Base-by-base conservation (phyloP, 2,113 vertebrate genomes). In the Actenoides lindsayi region DNA sequence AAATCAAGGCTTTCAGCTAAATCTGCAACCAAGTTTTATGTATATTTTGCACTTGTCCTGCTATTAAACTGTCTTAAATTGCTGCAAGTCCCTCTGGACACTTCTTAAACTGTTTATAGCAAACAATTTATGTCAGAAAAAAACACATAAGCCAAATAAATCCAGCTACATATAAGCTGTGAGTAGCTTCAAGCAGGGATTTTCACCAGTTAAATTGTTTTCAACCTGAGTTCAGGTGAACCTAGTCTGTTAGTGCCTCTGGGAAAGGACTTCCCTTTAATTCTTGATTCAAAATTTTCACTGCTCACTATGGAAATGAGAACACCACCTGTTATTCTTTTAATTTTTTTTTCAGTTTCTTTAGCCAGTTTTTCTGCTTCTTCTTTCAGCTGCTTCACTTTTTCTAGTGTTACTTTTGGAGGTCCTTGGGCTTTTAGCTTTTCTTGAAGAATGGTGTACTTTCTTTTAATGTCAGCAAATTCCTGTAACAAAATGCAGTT, bases 311-410 rank as follows among this genome's bases (percentile, higher is more conserved):
- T 28, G 16, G 46, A 70, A 90, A 42, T 70, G 24, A 91, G 42
- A 84, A 90, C 67, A 62, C 41, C 94, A 99, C 99, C 99, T 98
- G 97, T 94, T 95, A 98, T 97, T 96, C 97, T 97, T 90, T 75
- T 96, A 25, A 98, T 97, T 96, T 99, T 99, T 69, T 98, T 97
- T 87, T 98, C 97, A 54, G 98, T 93, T 48, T 98, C 96, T 86
- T 87, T 97, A 83, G 97, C 97, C 80, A 99, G 21, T 46, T 97
- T 97, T 96, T 98, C 94, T 24, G 97, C 98, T 80, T 97, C 98
- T 70, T 97, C 92, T 92, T 97, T 97, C 44, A 99, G 94, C 48
- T 89, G 95, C 83, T 97, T 98, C 63, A 99, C 95, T 81, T 94
- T 98, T 77, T 98, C 83, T 79, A 96, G 87, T 13, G 95, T 97